Percentiles rank a stretch among this genome's conserved stretches.
These are phyloP conservation scores for Laspeyria flexula DNA, from an alignment of 2,888 invertebrate genomes.

Conservation along the genomic window DNA sequence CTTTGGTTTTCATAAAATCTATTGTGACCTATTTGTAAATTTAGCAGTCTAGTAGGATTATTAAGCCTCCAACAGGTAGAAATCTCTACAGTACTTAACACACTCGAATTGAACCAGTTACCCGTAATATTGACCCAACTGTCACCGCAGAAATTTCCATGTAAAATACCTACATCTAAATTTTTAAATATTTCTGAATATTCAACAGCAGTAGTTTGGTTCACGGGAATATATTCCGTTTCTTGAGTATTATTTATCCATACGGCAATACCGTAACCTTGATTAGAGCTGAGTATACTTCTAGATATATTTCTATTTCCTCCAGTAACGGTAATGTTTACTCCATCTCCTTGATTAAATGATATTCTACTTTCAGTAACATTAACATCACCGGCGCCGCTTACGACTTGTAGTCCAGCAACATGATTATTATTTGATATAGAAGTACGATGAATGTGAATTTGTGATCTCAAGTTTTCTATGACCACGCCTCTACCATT, in stretches of 20 bases:
- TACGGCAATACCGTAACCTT: constrained; percentile 94
- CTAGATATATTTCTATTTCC: constrained; percentile 97
- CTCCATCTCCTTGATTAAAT: constrained; percentile 96
- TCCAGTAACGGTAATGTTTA: constrained; percentile 98
- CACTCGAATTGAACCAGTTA: constrained; percentile 94
- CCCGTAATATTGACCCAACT: constrained; percentile 96
- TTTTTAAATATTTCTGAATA: constrained; percentile 95
- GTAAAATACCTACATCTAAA: constrained; percentile 93
- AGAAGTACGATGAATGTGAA: constrained; percentile 93
- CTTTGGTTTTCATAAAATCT: constrained; percentile 91
- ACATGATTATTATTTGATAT: constrained; percentile 95
- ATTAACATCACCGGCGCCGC: constrained; percentile 97
- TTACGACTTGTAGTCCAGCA: constrained; percentile 95
- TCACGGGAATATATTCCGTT: constrained; percentile 91
- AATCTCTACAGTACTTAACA: constrained; percentile 92
- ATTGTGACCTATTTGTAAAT: constrained; percentile 94
- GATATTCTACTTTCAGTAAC: constrained; percentile 95
- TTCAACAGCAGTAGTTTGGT: constrained; percentile 94
- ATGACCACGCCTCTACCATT: constrained; percentile 97
- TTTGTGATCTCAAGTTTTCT: constrained; percentile 95
- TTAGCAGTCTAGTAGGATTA: constrained; percentile 80
- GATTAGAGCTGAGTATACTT: constrained; percentile 94
- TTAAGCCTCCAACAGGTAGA: constrained; percentile 92
- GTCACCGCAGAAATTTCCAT: constrained; percentile 96
- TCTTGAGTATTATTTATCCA: constrained; percentile 95